Percentiles rank a stretch among this genome's conserved stretches.
Conservation (phyloP, 2,888 invertebrate species). For the Abscondita cerata region DNA sequence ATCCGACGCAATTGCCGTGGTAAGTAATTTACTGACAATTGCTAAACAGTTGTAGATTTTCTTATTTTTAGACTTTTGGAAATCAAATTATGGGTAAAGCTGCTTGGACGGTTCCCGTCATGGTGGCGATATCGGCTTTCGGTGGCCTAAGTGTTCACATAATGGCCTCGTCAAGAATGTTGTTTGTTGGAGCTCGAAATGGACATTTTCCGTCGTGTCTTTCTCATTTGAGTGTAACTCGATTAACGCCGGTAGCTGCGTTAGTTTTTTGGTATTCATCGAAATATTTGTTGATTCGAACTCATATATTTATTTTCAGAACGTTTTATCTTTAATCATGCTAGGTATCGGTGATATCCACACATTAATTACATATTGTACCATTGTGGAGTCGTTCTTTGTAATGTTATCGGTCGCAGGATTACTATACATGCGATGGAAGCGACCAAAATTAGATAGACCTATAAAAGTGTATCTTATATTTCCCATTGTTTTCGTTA, state of each 20-base stretch:
- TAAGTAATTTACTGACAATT: constrained; percentile 59
- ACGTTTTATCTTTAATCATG: constrained; percentile 83
- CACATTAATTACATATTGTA: constrained; percentile 88
- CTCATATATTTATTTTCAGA: constrained; percentile 64
- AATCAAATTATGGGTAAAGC: constrained; percentile 75
- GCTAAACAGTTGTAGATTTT: constrained; percentile 48
- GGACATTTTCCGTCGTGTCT: constrained; percentile 85
- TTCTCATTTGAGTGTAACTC: constrained; percentile 78
- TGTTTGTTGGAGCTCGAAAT: constrained; percentile 89
- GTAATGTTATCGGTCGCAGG: constrained; percentile 87
- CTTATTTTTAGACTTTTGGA: constrained; percentile 76
- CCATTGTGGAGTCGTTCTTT: constrained; percentile 92
- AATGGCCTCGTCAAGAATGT: constrained; percentile 93
- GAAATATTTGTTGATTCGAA: background rate
- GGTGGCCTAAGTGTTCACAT: constrained; percentile 95
- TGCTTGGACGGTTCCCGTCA: constrained; percentile 84
- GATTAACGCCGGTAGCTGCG: constrained; percentile 81
- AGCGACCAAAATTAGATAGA: constrained; percentile 76
- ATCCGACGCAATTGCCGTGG: constrained; percentile 96
- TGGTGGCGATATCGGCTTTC: constrained; percentile 92
- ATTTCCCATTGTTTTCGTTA: constrained; percentile 79
- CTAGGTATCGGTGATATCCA: constrained; percentile 84
- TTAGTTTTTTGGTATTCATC: constrained; percentile 78
- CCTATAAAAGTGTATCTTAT: constrained; percentile 78
- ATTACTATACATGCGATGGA: constrained; percentile 83